Conservation (phyloP, 2,113 vertebrate species). For the Hyperopisus bebe region DNA sequence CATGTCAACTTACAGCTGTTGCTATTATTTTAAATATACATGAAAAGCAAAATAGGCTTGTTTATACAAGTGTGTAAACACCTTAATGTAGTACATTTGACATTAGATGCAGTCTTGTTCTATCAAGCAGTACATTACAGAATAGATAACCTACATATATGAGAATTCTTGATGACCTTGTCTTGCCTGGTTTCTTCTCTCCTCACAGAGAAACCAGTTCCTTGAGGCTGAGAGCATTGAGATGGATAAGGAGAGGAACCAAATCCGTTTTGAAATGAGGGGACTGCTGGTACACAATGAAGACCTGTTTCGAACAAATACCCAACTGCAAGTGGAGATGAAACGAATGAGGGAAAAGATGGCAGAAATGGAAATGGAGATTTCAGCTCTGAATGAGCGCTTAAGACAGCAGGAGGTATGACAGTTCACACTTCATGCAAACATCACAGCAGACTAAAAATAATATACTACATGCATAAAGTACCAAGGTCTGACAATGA, state of each 20-base stretch:
- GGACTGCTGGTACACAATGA: constrained; percentile 63
- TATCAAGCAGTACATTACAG: neutral
- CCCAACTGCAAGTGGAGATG: constrained; percentile 55
- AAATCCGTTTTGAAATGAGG: constrained; percentile 66
- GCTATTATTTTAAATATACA: neutral
- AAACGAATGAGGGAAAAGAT: constrained; percentile 55
- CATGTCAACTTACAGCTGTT: neutral
- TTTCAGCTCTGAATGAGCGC: constrained; percentile 42
- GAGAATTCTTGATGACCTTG: neutral
- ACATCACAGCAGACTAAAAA: neutral
- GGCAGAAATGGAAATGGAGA: constrained; percentile 54
- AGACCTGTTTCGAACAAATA: constrained; percentile 59
- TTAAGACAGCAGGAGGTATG: constrained; percentile 56
- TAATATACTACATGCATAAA: neutral
- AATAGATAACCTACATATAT: neutral
- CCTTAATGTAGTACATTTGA: neutral
- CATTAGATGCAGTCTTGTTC: neutral
- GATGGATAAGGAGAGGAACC: constrained; percentile 66
- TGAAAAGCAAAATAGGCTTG: neutral
- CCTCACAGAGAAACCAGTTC: constrained; percentile 62
- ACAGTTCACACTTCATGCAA: neutral
- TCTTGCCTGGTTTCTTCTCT: neutral
- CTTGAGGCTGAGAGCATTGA: constrained; percentile 66
- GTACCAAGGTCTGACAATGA: neutral
- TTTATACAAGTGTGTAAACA: neutral